These are phyloP conservation scores for Parazoanthus atlanticus DNA, from an alignment of 92 coral and sea anemone genomes.

Conservation along the genomic window DNA sequence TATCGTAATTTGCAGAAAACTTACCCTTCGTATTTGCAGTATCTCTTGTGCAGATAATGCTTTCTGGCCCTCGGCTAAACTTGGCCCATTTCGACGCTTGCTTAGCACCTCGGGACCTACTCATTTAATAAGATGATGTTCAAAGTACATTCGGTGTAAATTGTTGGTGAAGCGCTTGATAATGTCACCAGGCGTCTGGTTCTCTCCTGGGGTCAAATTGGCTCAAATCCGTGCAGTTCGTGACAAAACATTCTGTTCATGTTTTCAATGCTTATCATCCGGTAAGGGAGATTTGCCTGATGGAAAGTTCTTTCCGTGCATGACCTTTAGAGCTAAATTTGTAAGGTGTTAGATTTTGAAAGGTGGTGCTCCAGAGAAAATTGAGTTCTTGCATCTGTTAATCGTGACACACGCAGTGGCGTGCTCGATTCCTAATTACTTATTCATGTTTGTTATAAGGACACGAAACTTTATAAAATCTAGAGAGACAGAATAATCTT, in stretches of 20 bases:
- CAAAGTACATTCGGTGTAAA: conserved; percentile 3
- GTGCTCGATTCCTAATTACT: conserved; percentile 2
- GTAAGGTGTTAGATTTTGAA: background rate
- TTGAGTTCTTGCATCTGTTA: background rate
- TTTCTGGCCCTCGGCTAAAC: conserved; percentile 9
- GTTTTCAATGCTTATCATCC: conserved; percentile 50
- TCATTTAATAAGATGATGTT: background rate
- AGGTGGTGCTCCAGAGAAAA: background rate
- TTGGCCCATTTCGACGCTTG: conserved; percentile 12
- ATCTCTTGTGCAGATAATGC: background rate
- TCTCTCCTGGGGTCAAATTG: conserved; percentile 63
- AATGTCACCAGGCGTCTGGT: conserved; percentile 53
- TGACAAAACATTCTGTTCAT: conserved; percentile 64
- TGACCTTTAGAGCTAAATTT: conserved; percentile 34
- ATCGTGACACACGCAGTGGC: conserved; percentile 1
- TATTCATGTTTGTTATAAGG: conserved; percentile 2
- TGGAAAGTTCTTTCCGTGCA: conserved; percentile 34
- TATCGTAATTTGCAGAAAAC: background rate
- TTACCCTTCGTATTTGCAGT: background rate
- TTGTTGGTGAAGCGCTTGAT: conserved; percentile 31
- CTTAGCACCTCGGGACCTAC: conserved; percentile 2
- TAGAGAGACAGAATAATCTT: background rate
- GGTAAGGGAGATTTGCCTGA: conserved; percentile 48
- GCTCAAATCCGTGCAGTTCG: conserved; percentile 52
- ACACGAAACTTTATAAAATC: background rate